These are phyloP conservation scores for Orientallactaga bullata DNA, from an alignment of 2,113 vertebrate species.

Conservation along the genomic window DNA sequence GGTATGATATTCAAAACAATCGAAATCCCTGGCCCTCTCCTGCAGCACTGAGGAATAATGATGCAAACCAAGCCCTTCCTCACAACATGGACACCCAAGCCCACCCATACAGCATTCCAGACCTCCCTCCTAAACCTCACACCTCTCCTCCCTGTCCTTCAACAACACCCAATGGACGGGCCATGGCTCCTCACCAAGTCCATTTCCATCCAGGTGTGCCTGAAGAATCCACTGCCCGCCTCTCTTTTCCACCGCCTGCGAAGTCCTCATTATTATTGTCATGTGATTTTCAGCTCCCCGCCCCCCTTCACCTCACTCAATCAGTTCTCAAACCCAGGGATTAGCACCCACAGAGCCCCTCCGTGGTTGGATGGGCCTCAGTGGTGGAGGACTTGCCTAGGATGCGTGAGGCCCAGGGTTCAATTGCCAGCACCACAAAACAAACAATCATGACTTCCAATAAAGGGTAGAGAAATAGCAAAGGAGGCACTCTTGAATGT, in stretches of 20 bases:
- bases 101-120: neutral
- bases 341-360: neutral
- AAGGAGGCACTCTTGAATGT: constrained; percentile 17
- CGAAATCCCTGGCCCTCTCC: neutral
- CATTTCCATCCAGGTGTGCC: neutral
- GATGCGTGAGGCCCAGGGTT: neutral
- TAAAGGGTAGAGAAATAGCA: constrained; percentile 1
- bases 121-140: neutral
- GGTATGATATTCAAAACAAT: neutral
- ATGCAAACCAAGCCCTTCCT: neutral
- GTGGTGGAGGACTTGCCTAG: neutral
- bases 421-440: neutral
- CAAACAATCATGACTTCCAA: neutral
- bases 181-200: neutral
- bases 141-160: neutral
- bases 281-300: neutral
- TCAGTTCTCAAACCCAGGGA: constrained; percentile 14
- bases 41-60: neutral
- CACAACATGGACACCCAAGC: too few relatives aligned
- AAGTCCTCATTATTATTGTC: neutral
- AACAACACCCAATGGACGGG: neutral
- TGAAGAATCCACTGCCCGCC: neutral
- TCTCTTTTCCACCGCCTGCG: neutral
- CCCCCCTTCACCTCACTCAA: neutral
- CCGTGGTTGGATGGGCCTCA: neutral